A percentile compares a stretch with the other conserved stretches of the same genome.
These are phyloP conservation scores for Drosophila falleni DNA, from an alignment of 2,888 invertebrate species.

Conservation along the genomic window DNA sequence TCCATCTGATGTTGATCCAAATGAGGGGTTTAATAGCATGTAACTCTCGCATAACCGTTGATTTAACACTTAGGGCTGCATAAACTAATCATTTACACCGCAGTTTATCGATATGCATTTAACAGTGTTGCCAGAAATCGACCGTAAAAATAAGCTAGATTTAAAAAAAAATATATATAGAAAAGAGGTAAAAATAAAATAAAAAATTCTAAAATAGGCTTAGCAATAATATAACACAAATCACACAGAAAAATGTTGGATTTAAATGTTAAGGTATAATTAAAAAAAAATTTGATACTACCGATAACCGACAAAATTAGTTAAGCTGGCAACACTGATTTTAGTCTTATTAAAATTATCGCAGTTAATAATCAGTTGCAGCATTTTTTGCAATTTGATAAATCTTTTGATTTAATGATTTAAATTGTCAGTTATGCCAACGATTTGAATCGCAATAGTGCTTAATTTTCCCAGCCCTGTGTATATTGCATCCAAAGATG, in stretches of 20 bases:
- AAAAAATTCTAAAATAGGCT: too few species aligned
- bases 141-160: too few species aligned
- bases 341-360: not conserved
- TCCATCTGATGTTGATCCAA: conserved; percentile 27
- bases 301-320: too few species aligned
- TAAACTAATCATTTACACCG: conserved; percentile 1
- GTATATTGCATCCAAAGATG: conserved; percentile 30
- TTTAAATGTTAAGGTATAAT: too few species aligned
- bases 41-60: conserved; percentile 25
- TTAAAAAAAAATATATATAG: too few species aligned
- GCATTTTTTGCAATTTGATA: not conserved
- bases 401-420: conserved; percentile 10
- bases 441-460: conserved; percentile 12
- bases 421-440: conserved; percentile 8
- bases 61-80: conserved; percentile 28
- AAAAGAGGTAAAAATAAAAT: too few species aligned
- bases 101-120: not conserved
- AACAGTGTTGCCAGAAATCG: too few species aligned
- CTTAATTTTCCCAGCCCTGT: conserved; percentile 15
- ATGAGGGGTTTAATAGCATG: conserved; percentile 52
- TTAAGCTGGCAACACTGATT: too few species aligned
- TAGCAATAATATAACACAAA: too few species aligned
- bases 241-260: too few species aligned
- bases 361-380: not conserved
- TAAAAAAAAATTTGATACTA: too few species aligned